phyloP scores from a whole-genome alignment of 2,888 invertebrate species.

The Trachelus stipa region DNA sequence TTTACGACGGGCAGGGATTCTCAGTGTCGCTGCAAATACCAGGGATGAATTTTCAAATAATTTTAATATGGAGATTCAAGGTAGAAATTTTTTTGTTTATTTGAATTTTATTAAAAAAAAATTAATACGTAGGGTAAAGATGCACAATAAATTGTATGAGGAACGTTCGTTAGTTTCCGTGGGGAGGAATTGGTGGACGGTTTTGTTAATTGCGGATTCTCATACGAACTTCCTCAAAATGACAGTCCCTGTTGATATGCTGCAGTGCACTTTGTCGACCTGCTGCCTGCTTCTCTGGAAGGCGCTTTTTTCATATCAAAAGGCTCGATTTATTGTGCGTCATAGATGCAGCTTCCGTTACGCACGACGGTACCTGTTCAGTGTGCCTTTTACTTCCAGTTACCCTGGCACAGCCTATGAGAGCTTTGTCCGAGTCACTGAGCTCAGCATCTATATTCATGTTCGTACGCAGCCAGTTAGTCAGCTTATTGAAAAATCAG shows the following conservation, averaged over 20 bases:
- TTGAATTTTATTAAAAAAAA: not conserved
- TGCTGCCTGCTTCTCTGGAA: not conserved
- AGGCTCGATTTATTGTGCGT: not conserved
- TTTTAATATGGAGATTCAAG: not conserved
- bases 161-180: not conserved
- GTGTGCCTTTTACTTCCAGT: slow-evolving; percentile 25
- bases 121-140: no score
- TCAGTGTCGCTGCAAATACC: not conserved
- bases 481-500: no score
- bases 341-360: not conserved
- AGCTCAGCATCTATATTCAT: not conserved
- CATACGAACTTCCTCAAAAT: not conserved
- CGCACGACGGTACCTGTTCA: not conserved
- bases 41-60: not conserved
- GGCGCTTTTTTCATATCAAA: not conserved
- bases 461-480: no score
- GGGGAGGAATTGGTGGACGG: not conserved
- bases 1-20: not conserved
- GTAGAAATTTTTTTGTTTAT: not conserved
- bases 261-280: not conserved
- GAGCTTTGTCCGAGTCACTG: slow-evolving; percentile 33
- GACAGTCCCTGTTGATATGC: not conserved
- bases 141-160: not conserved
- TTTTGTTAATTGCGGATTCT: not conserved
- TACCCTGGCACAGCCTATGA: slow-evolving; percentile 36